Base-by-base conservation (phyloP, 2,888 invertebrate species). In the Eilema sororculum region DNA sequence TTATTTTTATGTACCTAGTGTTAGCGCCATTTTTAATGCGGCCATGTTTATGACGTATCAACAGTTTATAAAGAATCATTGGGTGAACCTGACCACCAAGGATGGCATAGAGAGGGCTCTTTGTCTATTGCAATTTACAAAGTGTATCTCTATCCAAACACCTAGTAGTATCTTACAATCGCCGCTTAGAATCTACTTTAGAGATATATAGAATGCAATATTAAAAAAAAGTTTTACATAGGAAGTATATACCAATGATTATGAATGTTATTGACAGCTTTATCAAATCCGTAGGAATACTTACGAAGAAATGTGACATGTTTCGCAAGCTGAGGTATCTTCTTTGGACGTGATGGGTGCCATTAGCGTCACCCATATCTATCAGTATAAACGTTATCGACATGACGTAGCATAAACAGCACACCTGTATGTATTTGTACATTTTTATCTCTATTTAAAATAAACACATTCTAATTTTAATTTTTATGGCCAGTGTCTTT, bases 261-360 rank as follows among this genome's bases (percentile, higher is more conserved):
- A 30, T 22, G 22, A 61, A 61, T 37, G 37, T 61, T 37, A 20
- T 33, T 61, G 61, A 37, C 61, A 61, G 61, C 28, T 16, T 12
- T 64, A 52, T 46, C 6, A 13, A 46, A 59, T 60, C 12, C 22
- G 52, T 67, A 22, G 33, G 25, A 59, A 63, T 88, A 93, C 94
- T 94, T 84, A 95, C 95, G 66, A 93, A 95, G 76, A 93, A 92
- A 75, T 82, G 89, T 3, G 94, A 84, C 68, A 89, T 85, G 77
- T 95, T 95, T 56, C 78, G 82, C 65, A 95, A 93, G 57, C 86
- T 86, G 56, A 93, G 75, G 76, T 85, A 93, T 75, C 94, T 87
- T 71, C 69, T 88, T 9, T 86, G 84, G 30, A 91, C 83, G 22
- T 85, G 76, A 64, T 37, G 82, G 28, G 65, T 75, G 64, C 86